Evolutionary conservation across 2,113 vertebrate species (phyloP), one percentile per base, ranked within the genome.

Genomic region (Protomyctophum bolini): DNA sequence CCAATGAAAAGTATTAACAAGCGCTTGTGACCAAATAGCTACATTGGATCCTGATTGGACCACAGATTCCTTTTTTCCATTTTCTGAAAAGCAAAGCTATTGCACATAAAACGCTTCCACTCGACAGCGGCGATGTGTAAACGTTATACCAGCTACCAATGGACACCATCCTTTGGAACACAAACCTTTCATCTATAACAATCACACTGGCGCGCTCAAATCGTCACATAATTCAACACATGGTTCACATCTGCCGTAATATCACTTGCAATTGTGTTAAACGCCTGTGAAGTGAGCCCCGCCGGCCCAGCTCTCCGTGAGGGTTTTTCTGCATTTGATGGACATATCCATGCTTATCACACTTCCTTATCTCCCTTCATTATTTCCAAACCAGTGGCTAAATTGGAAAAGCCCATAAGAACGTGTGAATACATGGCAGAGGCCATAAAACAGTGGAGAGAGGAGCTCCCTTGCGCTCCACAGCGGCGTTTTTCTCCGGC

Each of bases 331-430:
- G 74, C 73, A 48, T 76, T 84, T 91, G 91, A 91, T 87, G 86
- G 91, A 89, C 89, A 77, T 89, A 81, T 87, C 85, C 83, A 73
- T 85, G 82, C 84, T 91, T 92, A 91, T 91, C 91, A 75, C 50
- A 58, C 77, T 65, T 78, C 71, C 87, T 90, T 91, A 92, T 92
- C 90, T 84, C 60, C 84, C 85, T 91, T 92, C 87, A 89, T 91
- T 92, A 91, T 89, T 92, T 91, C 88, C 86, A 84, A 90, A 90
- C 84, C 89, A 88, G 75, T 84, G 77, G 87, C 85, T 91, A 92
- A 91, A 92, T 90, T 91, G 91, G 90, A 91, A 90, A 91, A 91
- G 83, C 87, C 88, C 84, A 88, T 89, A 87, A 90, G 88, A 89
- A 89, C 79, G 68, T 67, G 81, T 88, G 89, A 89, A 90, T 88